phyloP scores from a whole-genome alignment of 2,888 invertebrate genomes.

The Oxytorus armatus region DNA sequence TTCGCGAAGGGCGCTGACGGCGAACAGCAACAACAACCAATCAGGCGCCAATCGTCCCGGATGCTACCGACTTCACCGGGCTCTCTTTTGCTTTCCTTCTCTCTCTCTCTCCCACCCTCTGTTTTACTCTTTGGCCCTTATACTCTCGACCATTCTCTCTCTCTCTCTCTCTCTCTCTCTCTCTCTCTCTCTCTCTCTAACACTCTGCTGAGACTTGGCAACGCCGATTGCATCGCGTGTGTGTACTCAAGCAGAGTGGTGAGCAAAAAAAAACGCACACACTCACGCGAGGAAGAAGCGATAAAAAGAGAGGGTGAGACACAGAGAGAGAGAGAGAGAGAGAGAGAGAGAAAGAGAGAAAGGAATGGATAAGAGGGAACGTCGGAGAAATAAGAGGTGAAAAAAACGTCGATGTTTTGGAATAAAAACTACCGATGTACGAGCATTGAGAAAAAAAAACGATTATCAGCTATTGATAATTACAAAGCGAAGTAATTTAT shows the following conservation, averaged over 20 bases:
- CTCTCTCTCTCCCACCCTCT: slow-evolving; percentile 42
- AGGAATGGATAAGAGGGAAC: slow-evolving; percentile 56
- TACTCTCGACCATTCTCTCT: not conserved
- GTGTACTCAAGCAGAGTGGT: slow-evolving; percentile 41
- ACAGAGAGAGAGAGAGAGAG: slow-evolving; percentile 17
- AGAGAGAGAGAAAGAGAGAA: slow-evolving; percentile 17
- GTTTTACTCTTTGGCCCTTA: slow-evolving; percentile 25
- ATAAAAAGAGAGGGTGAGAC: slow-evolving; percentile 33
- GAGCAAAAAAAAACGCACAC: slow-evolving; percentile 29
- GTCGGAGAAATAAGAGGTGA: slow-evolving; percentile 6
- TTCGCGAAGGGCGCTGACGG: slow-evolving; percentile 58
- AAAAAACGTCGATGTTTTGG: slow-evolving; percentile 22
- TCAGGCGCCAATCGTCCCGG: slow-evolving; percentile 68
- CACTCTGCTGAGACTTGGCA: slow-evolving; percentile 59
- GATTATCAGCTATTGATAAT: not conserved
- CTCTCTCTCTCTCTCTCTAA: slow-evolving; percentile 21
- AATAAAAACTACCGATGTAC: not conserved
- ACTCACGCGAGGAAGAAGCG: slow-evolving; percentile 36
- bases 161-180: not conserved
- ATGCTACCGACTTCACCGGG: slow-evolving; percentile 68
- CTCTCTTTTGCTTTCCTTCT: slow-evolving; percentile 33
- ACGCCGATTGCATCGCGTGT: slow-evolving; percentile 64
- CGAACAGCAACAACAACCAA: slow-evolving; percentile 59
- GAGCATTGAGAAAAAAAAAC: slow-evolving; percentile 6
- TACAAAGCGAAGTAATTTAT: not conserved